Conservation (phyloP, 2,797 vertebrate species). For the Clarias platycephalus region DNA sequence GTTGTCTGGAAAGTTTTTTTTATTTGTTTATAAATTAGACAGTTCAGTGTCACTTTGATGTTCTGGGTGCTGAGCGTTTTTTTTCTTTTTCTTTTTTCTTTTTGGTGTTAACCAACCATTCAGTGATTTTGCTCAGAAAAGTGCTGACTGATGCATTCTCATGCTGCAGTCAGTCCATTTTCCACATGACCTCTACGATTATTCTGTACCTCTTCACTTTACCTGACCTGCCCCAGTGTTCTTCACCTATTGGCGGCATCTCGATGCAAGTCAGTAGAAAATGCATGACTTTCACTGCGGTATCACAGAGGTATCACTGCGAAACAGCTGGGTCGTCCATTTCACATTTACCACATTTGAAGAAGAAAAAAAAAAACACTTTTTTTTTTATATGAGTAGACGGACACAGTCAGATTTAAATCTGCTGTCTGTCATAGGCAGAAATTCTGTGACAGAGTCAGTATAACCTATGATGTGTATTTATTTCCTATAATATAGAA, state of each 20-base stretch:
- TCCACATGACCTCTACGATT: slow-evolving; percentile 59
- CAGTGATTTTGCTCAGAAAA: slow-evolving; percentile 60
- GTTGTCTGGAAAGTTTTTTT: slow-evolving; percentile 72
- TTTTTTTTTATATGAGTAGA: slow-evolving; percentile 72
- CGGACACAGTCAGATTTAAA: slow-evolving; percentile 73
- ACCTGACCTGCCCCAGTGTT: slow-evolving; percentile 48
- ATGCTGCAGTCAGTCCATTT: slow-evolving; percentile 70
- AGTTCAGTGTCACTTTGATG: slow-evolving; percentile 56
- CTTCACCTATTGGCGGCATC: slow-evolving; percentile 58
- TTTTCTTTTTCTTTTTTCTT: slow-evolving; percentile 51
- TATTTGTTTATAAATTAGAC: slow-evolving; percentile 55
- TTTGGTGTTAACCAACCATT: slow-evolving; percentile 54
- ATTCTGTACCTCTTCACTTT: slow-evolving; percentile 47
- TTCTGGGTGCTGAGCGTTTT: slow-evolving; percentile 64
- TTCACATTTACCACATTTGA: background rate
- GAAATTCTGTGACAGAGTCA: slow-evolving; percentile 61
- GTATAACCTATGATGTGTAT: slow-evolving; percentile 72
- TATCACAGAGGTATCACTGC: slow-evolving; percentile 50
- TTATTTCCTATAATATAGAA: slow-evolving; percentile 69
- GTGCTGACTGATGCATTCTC: slow-evolving; percentile 66
- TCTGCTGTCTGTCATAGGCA: slow-evolving; percentile 64
- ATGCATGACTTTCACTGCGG: slow-evolving; percentile 58
- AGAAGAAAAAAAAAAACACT: slow-evolving; percentile 12
- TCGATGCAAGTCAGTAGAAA: slow-evolving; percentile 54
- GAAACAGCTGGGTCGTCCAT: slow-evolving; percentile 3